Conservation (phyloP, 37 sponge, comb jelly and placozoan species). For the Beroe forskalii region DNA sequence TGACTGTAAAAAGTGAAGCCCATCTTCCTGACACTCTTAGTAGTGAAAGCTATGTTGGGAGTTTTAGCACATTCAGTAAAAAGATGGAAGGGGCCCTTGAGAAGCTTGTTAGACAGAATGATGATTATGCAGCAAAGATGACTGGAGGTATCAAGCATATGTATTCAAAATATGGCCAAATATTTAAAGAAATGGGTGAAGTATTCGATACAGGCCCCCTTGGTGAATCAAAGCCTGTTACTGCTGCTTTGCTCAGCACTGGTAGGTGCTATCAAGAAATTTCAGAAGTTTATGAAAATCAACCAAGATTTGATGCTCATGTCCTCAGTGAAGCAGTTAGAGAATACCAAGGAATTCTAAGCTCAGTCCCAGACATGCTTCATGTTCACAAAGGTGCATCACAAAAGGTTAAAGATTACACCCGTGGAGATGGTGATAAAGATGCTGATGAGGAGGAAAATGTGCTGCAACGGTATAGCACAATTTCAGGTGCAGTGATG, state of each 20-base stretch:
- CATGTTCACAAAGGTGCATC: slow-evolving; percentile 67
- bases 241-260: background rate
- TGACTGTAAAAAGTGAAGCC: slow-evolving; percentile 69
- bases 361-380: slow-evolving; percentile 79
- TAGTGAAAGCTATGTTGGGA: slow-evolving; percentile 35
- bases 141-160: slow-evolving; percentile 76
- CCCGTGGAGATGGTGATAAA: slow-evolving; percentile 31
- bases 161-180: slow-evolving; percentile 31
- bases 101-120: slow-evolving; percentile 42
- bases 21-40: slow-evolving; percentile 37
- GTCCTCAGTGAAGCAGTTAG: slow-evolving; percentile 80
- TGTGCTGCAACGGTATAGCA: slow-evolving; percentile 45
- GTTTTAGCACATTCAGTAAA: slow-evolving; percentile 42
- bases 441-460: slow-evolving; percentile 51
- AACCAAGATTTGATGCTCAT: slow-evolving; percentile 82
- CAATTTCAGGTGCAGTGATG: slow-evolving; percentile 60
- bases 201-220: slow-evolving; percentile 40
- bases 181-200: slow-evolving; percentile 42
- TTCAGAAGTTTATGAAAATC: slow-evolving; percentile 39
- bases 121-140: slow-evolving; percentile 82
- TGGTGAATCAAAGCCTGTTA: slow-evolving; percentile 14
- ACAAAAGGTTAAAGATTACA: slow-evolving; percentile 54
- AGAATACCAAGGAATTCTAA: slow-evolving; percentile 88
- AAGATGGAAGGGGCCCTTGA: slow-evolving; percentile 34
- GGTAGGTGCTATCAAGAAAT: slow-evolving; percentile 29